Conservation (phyloP, 2,113 vertebrate species). For the Chamaetylas fuelleborni region DNA sequence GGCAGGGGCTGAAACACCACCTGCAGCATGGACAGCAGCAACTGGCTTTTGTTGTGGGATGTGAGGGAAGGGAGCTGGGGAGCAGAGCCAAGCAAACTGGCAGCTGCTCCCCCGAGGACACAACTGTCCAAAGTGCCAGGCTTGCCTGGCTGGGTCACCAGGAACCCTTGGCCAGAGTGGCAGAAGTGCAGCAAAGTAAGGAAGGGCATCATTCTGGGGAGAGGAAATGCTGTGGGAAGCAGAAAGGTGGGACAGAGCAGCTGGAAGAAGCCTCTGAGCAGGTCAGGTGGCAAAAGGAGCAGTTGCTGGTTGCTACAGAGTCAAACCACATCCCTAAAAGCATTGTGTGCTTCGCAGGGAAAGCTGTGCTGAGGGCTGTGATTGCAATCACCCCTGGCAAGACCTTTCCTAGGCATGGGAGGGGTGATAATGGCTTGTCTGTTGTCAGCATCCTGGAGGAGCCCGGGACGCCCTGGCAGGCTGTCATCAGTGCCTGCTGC, state of each 20-base stretch:
- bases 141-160: background rate
- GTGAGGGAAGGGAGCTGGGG: background rate
- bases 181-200: background rate
- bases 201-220: background rate
- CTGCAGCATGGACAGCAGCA: background rate
- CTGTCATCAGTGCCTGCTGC: conserved; percentile 12
- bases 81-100: background rate
- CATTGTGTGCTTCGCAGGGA: accelerated
- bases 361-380: background rate
- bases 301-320: background rate
- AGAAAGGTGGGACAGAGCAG: background rate
- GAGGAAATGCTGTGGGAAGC: background rate
- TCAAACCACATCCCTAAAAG: background rate
- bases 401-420: background rate
- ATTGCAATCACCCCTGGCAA: background rate
- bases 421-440: background rate
- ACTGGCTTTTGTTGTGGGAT: background rate
- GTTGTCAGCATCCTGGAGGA: background rate
- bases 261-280: background rate
- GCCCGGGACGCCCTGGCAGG: background rate
- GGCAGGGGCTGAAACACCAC: background rate
- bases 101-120: background rate
- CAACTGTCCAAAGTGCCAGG: background rate
- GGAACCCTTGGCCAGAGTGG: background rate
- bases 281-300: background rate